phyloP scores from a whole-genome alignment of 1,140 invertebrate genomes.

The Palaemon carinicauda region DNA sequence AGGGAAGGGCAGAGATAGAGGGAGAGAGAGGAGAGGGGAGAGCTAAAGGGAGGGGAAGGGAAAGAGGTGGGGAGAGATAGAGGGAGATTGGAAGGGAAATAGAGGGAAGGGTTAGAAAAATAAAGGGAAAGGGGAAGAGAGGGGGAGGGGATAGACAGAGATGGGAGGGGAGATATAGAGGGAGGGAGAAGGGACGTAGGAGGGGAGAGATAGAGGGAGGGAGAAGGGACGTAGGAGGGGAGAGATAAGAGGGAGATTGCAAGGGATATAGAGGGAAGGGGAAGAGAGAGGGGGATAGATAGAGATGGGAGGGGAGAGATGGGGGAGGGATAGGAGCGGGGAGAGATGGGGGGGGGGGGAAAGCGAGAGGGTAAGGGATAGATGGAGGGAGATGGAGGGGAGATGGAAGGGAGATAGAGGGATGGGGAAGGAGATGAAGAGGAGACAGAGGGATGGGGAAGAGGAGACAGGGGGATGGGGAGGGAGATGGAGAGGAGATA shows the following conservation, averaged over 20 bases:
- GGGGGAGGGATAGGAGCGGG: not conserved
- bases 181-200: not conserved
- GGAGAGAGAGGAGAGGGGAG: no score
- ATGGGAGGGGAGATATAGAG: not conserved
- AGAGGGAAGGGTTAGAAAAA: constrained; percentile 16
- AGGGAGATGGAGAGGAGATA: not conserved
- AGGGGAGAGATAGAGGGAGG: no score
- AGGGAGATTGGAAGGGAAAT: no score
- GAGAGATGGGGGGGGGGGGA: not conserved
- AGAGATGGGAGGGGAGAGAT: no score
- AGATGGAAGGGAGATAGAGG: constrained; percentile 9
- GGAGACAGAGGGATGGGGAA: no score
- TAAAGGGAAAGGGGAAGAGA: constrained; percentile 12
- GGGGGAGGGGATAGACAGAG: not conserved
- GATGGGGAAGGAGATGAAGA: not conserved
- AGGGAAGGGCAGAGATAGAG: no score
- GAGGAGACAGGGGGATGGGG: not conserved
- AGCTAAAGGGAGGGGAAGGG: no score
- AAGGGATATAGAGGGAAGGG: no score
- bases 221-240: not conserved
- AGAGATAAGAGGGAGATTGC: not conserved
- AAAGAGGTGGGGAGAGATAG: not conserved
- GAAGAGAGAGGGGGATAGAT: no score
- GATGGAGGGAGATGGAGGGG: constrained; percentile 15
- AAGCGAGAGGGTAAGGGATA: constrained; percentile 13